Evolutionary conservation across 2,888 invertebrate genomes (phyloP).

Genomic region (Tenthredo mesomela): DNA sequence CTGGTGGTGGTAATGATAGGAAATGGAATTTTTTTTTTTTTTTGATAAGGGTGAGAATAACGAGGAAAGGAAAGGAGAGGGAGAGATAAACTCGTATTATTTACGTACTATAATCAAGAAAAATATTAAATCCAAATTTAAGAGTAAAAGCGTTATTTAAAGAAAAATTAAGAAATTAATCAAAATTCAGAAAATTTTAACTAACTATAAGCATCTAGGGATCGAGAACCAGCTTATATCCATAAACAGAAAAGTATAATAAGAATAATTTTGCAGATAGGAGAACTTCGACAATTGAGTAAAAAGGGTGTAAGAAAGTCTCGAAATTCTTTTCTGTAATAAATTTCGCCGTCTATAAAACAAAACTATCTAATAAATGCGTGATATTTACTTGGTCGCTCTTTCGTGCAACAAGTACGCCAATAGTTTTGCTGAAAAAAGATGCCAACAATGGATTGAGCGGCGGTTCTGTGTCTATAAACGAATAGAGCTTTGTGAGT

Average conservation of each 20-base stretch:
- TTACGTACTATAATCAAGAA: slow-evolving; percentile 30
- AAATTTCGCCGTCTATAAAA: background rate
- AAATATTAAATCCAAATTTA: background rate
- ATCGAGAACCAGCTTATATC: background rate
- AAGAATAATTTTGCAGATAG: background rate
- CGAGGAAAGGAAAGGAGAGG: slow-evolving; percentile 47
- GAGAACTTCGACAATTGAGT: background rate
- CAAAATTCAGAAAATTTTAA: background rate
- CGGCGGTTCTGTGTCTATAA: slow-evolving; percentile 91
- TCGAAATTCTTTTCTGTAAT: background rate
- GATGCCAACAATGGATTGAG: slow-evolving; percentile 96
- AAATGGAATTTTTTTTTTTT: slow-evolving; percentile 52
- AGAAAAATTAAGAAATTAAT: background rate
- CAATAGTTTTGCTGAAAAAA: slow-evolving; percentile 97
- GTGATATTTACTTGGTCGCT: slow-evolving; percentile 86
- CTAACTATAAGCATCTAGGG: background rate
- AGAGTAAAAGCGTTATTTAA: slow-evolving; percentile 21
- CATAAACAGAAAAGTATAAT: background rate
- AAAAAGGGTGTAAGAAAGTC: background rate
- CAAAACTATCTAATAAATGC: slow-evolving; percentile 14
- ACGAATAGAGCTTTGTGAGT: slow-evolving; percentile 92
- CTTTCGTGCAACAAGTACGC: slow-evolving; percentile 92
- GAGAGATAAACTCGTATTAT: slow-evolving; percentile 53
- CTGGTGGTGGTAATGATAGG: slow-evolving; percentile 76
- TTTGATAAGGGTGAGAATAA: slow-evolving; percentile 43